Evolutionary conservation across 1,140 invertebrate genomes (phyloP), one percentile per base, ranked within the genome.

Genomic region (Aphaenogaster rudis): DNA sequence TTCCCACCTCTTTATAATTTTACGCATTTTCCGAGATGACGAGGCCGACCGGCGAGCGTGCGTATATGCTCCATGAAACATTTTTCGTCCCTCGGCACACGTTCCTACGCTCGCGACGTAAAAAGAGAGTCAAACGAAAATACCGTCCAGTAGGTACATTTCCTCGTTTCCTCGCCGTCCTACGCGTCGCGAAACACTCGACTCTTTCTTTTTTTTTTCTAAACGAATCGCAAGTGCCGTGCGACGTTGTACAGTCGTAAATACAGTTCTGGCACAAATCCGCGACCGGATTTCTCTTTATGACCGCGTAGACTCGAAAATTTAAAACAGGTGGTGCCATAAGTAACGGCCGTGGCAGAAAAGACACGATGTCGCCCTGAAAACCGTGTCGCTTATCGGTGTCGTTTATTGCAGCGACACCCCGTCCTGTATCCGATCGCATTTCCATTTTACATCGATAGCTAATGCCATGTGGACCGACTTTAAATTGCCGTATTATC

Each of bases 401-500:
- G 42, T 63, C 80, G 69, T 84, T 84, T 50, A 74, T 84, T 76
- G 54, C 80, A 50, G 17, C 54, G 21, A 9, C n/a, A 28, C 45
- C n/a, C 48, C 61, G 54, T 67, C 61, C 66, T 36, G 50, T 33
- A 57, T 64, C 45, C 80, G 54, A 84, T 84, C 69, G 54, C 69
- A 84, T 84, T 84, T 84, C 80, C 80, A 84, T 84, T 84, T 84
- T 84, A 84, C 80, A 84, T 74, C 69, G 54, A 74, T 63, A 84
- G 80, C 67, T 81, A 72, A 72, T 82, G 67, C 80, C 52, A 28
- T 28, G 66, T 59, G 52, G 80, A 39, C 39, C 17, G 67, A 59
- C 69, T 74, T 76, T 50, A 84, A 84, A 84, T 84, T 61, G 69
- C 42, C 54, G 54, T 61, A 45, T 76, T 84, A 84, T 72, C 59